phyloP scores from a whole-genome alignment of 1,140 invertebrate species.

The Piezodorus guildinii region DNA sequence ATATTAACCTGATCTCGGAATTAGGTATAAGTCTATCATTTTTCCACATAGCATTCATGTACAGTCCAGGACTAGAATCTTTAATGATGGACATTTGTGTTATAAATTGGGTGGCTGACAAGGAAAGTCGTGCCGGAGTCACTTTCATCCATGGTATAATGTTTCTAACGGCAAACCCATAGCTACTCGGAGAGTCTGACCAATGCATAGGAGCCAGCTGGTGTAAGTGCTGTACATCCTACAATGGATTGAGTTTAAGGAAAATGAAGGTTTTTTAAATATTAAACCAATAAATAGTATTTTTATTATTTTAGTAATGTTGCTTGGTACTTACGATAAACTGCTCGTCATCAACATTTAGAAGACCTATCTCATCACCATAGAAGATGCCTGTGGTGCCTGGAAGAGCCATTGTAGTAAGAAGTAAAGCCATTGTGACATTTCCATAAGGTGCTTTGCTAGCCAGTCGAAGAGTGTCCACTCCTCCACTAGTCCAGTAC shows the following conservation, averaged over 20 bases:
- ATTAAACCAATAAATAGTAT: too few species aligned
- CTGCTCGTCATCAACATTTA: neutral
- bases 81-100: conserved; percentile 44
- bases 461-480: conserved; percentile 43
- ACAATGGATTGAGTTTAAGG: neutral
- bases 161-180: conserved; percentile 35
- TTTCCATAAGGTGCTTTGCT: conserved; percentile 42
- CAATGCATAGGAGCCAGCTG: conserved; percentile 55
- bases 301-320: too few species aligned
- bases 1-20: conserved; percentile 42
- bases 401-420: conserved; percentile 61
- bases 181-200: conserved; percentile 32
- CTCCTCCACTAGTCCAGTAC: conserved; percentile 60
- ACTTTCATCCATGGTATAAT: conserved; percentile 46
- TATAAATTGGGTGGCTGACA: conserved; percentile 40
- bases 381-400: conserved; percentile 71
- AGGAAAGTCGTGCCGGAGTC: conserved; percentile 32
- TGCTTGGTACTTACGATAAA: neutral
- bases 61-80: conserved; percentile 49
- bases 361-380: conserved; percentile 62
- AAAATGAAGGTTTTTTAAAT: too few species aligned
- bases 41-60: conserved; percentile 52
- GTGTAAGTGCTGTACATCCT: conserved; percentile 46
- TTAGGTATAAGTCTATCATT: conserved; percentile 47
- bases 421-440: conserved; percentile 45